Base-by-base conservation (phyloP, 2,797 vertebrate species). In the Natrix natrix region DNA sequence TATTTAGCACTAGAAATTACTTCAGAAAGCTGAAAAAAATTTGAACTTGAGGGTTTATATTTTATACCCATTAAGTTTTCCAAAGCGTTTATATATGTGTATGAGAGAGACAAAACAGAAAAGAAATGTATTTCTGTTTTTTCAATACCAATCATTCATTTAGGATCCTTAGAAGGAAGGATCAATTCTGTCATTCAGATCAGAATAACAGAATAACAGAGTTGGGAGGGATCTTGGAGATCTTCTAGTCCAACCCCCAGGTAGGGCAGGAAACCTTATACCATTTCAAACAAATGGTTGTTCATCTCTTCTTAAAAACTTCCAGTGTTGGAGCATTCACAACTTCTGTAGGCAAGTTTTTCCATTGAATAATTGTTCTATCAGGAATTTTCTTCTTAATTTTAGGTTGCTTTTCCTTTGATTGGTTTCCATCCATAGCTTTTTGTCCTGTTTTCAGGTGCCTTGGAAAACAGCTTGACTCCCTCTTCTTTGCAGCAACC, bases 1-100 rank as follows among this genome's bases (percentile, higher is more conserved):
- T 93, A 60, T 37, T 94, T 43, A 91, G 91, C 4, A 32, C 1
- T 86, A 26, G 2, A 92, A 88, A 26, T 93, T 54, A 91, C 12
- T 91, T 94, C 0, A 1, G 78, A 88, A 90, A 37, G 1, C 43
- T 69, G 61, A 52, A 78, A 91, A 43, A 91, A 83, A 69, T n/a
- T 91, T 14, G 28, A 13, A 0, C 2, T 57, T 2, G 4, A 16
- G 3, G 13, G 1, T 74, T 7, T 90, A 60, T 86, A 22, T 83
- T 94, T 94, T 61, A 55, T 87, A 78, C 63, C 16, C 92, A 24
- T 93, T 89, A 56, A 13, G 10, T 89, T 89, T 55, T 48, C 0
- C 55, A 66, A 1, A 26, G 28, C 11, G 60, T 93, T 91, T 74
- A 74, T 43, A 26, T 52, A 52, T 8, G 2, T 78, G 54, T 88